Conservation (phyloP, 1,140 invertebrate species). For the Antheraea mylitta region DNA sequence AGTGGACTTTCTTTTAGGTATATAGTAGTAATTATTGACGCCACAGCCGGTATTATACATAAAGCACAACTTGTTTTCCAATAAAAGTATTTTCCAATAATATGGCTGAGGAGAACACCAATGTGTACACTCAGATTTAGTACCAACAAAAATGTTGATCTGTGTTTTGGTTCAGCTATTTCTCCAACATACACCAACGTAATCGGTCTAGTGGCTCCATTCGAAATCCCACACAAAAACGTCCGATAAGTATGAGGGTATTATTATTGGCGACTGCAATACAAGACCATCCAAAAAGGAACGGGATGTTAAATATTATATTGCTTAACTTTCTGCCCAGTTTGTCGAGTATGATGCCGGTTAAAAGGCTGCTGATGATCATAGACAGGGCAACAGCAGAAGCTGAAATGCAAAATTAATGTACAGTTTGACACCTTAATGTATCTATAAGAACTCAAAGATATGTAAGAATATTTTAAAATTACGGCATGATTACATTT, state of each 20-base stretch:
- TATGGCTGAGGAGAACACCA: slow-evolving; percentile 16
- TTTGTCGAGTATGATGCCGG: slow-evolving; percentile 79
- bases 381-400: slow-evolving; percentile 71
- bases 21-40: slow-evolving; percentile 24
- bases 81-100: slow-evolving; percentile 15
- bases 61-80: slow-evolving; percentile 61
- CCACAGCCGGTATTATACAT: slow-evolving; percentile 27
- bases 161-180: slow-evolving; percentile 62
- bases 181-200: slow-evolving; percentile 69
- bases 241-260: slow-evolving; percentile 75
- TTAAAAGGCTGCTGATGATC: slow-evolving; percentile 70
- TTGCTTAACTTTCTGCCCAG: slow-evolving; percentile 81
- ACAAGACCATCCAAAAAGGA: slow-evolving; percentile 79
- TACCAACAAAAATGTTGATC: slow-evolving; percentile 66
- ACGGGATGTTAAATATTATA: slow-evolving; percentile 75
- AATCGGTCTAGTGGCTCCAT: slow-evolving; percentile 55
- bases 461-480: too few species aligned
- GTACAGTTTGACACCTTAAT: neutral
- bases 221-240: slow-evolving; percentile 80
- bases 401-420: slow-evolving; percentile 42
- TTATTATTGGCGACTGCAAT: slow-evolving; percentile 70
- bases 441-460: too few species aligned
- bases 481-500: too few species aligned
- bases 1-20: slow-evolving; percentile 49
- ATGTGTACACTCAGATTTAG: slow-evolving; percentile 54